Conservation (phyloP, 2,888 invertebrate species). For the Atrina japonica region DNA sequence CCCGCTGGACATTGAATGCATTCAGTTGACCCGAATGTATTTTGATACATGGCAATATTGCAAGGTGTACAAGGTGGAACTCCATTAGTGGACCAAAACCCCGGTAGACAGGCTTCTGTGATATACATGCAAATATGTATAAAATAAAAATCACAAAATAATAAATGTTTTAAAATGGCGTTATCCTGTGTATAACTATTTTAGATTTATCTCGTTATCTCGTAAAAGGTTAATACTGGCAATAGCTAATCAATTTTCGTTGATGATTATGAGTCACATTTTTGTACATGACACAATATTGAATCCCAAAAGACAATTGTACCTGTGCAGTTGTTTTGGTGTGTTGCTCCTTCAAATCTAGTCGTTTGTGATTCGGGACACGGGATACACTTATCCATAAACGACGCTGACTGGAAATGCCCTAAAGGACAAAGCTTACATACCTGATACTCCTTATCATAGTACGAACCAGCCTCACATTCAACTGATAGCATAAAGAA, state of each 20-base stretch:
- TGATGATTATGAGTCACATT: too few relatives aligned
- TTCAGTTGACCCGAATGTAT: conserved; percentile 5
- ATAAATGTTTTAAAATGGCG: too few relatives aligned
- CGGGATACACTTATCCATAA: conserved; percentile 30
- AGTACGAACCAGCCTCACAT: conserved; percentile 42
- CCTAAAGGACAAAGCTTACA: conserved; percentile 45
- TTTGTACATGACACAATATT: too few relatives aligned
- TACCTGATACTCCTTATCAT: conserved; percentile 10
- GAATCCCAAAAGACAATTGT: too few relatives aligned
- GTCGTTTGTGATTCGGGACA: conserved; percentile 47
- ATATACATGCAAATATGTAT: too few relatives aligned
- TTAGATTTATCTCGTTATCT: too few relatives aligned
- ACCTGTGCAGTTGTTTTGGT: conserved; percentile 13
- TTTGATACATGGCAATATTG: background rate
- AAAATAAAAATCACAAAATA: too few relatives aligned
- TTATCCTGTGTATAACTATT: too few relatives aligned
- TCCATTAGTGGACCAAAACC: conserved; percentile 21
- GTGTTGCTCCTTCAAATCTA: conserved; percentile 16
- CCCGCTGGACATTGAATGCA: conserved; percentile 16
- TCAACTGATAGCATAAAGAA: too few relatives aligned
- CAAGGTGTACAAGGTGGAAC: conserved; percentile 17
- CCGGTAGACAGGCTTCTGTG: conserved; percentile 28
- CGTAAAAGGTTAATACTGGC: too few relatives aligned
- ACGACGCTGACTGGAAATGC: conserved; percentile 33
- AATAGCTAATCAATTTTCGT: too few relatives aligned